These are phyloP conservation scores for Zosterops pallidus DNA, from an alignment of 2,113 vertebrate species.

Conservation along the genomic window DNA sequence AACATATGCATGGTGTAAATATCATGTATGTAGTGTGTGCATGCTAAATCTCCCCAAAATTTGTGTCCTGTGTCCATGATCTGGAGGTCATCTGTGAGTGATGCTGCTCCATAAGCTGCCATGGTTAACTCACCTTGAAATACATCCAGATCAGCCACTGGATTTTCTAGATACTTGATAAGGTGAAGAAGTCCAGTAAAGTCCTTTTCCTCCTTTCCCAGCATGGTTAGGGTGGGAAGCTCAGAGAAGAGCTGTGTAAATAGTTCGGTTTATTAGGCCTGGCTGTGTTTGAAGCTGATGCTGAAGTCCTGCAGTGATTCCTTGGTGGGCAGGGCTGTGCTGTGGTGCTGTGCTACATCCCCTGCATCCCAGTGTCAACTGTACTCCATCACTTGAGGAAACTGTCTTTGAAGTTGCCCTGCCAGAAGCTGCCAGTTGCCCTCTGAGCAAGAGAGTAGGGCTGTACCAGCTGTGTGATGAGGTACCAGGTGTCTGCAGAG, in stretches of 20 bases:
- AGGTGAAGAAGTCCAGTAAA: not conserved
- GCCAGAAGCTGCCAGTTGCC: not conserved
- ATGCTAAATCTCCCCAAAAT: not conserved
- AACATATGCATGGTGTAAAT: not conserved
- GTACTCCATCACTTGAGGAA: not conserved
- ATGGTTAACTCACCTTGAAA: not conserved
- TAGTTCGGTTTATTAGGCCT: not conserved
- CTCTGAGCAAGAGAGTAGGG: not conserved
- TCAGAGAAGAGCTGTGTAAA: not conserved
- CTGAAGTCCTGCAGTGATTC: not conserved
- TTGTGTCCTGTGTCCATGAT: not conserved
- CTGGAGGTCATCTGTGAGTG: not conserved
- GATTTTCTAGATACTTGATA: not conserved
- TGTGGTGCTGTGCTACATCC: not conserved
- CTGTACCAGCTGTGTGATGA: not conserved
- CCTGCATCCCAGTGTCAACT: not conserved
- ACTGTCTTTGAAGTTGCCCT: not conserved
- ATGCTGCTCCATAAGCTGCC: not conserved
- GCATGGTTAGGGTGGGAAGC: not conserved
- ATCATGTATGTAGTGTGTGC: not conserved
- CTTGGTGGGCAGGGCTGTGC: not conserved
- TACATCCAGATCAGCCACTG: accelerated
- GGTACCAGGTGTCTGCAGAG: not conserved
- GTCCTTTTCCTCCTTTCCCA: not conserved
- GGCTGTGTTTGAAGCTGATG: not conserved